Evolutionary conservation across 2,797 vertebrate species (phyloP), one percentile per base, ranked within the genome.

Genomic region (Glyptemys insculpta): DNA sequence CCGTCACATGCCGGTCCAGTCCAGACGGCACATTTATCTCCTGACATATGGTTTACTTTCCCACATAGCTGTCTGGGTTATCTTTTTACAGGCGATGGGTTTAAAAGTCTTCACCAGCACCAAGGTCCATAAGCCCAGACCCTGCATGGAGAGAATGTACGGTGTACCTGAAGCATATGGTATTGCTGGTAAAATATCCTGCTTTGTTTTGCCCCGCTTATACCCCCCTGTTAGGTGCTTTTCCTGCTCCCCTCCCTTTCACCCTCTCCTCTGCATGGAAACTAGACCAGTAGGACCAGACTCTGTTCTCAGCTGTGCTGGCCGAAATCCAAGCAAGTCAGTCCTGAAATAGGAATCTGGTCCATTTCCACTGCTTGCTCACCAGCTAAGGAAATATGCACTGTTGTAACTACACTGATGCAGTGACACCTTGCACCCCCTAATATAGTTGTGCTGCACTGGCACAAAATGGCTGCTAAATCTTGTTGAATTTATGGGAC

Each of bases 11-110:
- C n/a, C 3, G 5, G 5, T 37, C n/a, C n/a, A 6, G 65, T 23
- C n/a, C 19, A 10, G 19, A n/a, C 1, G 19, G 19, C 10, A 21
- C 3, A 1, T 37, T 37, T 11, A 72, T 37, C 18, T 6, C n/a
- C n/a, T 10, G 5, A 23, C 1, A 3, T 41, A 37, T 5, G n/a
- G 16, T 72, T 72, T 41, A 19, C n/a, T 72, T 72, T 41, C 23
- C 18, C 65, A 37, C n/a, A 65, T n/a, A 34, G 8, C 62, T 68
- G 65, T 72, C 65, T 72, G 65, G 9, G n/a, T 41, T 72, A 23
- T 23, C n/a, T 72, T 41, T 41, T 72, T 41, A 72, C 65, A 72
- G 65, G 65, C 37, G 65, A 72, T 72, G 65, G 65, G 65, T 37
- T 72, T 72, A 41, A 72, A 72, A 23, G n/a, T 72, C 65, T 72